These are phyloP conservation scores for Sinocyclocheilus grahami DNA, from an alignment of 2,113 vertebrate genomes.

Conservation along the genomic window DNA sequence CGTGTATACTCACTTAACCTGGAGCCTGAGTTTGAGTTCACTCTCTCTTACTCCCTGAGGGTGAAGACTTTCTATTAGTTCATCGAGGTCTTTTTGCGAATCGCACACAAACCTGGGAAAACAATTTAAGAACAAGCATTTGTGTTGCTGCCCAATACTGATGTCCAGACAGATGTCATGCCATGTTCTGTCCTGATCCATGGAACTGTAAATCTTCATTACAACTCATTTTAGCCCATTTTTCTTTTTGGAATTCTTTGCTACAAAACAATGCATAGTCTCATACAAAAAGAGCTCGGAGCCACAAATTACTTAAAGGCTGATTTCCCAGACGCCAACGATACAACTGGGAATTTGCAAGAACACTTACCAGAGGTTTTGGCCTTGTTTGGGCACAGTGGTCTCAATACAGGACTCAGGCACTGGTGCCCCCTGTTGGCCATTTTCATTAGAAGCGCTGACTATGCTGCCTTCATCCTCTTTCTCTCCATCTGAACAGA, in stretches of 20 bases:
- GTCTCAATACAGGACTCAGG: conserved; percentile 82
- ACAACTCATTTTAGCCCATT: not conserved
- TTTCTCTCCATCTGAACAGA: conserved; percentile 69
- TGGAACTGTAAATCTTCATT: not conserved
- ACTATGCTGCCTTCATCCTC: conserved; percentile 75
- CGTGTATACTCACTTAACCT: conserved; percentile 84
- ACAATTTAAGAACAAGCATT: conserved; percentile 10
- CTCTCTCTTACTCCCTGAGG: conserved; percentile 93
- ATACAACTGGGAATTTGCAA: not conserved
- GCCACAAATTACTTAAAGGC: not conserved
- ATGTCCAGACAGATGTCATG: not conserved
- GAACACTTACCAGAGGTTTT: conserved; percentile 89
- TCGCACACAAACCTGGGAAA: conserved; percentile 90
- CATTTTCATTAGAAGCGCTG: conserved; percentile 66
- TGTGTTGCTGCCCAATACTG: not conserved
- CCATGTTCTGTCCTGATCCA: not conserved
- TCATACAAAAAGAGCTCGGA: not conserved
- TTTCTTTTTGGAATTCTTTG: not conserved
- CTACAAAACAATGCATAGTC: not conserved
- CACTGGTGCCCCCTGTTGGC: conserved; percentile 68
- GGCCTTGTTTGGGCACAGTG: conserved; percentile 90
- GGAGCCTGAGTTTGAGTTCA: conserved; percentile 84
- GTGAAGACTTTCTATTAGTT: conserved; percentile 87
- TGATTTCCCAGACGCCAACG: not conserved
- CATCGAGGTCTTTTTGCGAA: conserved; percentile 85